Evolutionary conservation across 2,113 vertebrate species (phyloP).

Genomic region (Orthochromis malagaraziensis): DNA sequence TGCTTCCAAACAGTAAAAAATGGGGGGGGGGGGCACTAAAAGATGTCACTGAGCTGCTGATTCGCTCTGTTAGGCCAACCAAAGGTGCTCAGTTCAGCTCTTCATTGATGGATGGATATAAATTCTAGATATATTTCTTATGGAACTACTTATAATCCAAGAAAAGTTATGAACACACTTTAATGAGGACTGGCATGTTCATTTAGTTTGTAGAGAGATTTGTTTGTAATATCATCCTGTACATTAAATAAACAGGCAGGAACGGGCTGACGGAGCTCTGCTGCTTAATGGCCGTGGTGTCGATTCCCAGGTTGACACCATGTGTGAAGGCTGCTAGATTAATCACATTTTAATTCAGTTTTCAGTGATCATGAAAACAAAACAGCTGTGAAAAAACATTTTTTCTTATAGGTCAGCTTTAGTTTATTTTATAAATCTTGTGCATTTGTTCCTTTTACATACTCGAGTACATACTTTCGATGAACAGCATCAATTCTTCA

Average conservation of each 20-base stretch:
- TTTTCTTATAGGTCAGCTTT: background rate
- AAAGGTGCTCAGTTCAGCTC: background rate
- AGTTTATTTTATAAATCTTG: rapidly evolving
- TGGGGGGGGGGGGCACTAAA: background rate
- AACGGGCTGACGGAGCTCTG: background rate
- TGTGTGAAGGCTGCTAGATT: background rate
- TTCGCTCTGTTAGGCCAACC: background rate
- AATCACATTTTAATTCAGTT: background rate
- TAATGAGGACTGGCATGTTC: rapidly evolving
- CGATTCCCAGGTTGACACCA: background rate
- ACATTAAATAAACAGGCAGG: background rate
- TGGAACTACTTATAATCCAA: background rate
- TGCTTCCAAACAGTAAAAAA: background rate
- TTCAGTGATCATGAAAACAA: background rate
- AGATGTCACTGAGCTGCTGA: background rate
- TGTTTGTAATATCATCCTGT: background rate
- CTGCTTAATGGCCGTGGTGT: background rate
- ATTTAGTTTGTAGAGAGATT: background rate
- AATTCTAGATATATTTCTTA: background rate
- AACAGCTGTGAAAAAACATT: rapidly evolving
- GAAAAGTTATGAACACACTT: rapidly evolving
- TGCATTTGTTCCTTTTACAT: background rate
- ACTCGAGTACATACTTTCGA: background rate
- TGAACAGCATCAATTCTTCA: rapidly evolving
- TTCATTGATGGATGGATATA: background rate